Base-by-base conservation (phyloP, 2,888 invertebrate species). In the Imbricaverruca yamaguchii region DNA sequence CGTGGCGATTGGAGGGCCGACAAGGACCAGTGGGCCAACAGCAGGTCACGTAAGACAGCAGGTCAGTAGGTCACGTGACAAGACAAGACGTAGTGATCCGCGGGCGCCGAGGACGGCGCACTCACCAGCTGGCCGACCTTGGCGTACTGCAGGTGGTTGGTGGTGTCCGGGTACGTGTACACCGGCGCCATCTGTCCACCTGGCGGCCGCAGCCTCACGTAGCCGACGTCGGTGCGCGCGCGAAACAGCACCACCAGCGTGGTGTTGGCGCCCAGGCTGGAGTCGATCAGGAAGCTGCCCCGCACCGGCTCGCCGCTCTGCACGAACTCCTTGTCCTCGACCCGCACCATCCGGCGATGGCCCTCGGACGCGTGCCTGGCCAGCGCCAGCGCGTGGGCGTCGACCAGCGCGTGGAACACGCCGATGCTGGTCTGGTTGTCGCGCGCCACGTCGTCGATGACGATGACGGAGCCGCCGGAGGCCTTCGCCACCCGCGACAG, bases 241-340 rank as follows among this genome's bases (percentile, higher is more conserved):
- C 84, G 84, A 81, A 84, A 85, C 81, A 84, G 84, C 61, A 85
- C 82, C 15, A 83, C 82, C 79, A 85, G 84, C 56, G 83, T 84
- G 0, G 85, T 85, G 81, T 85, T 84, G 56, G 84, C 84, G 4
- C 86, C 86, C 85, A 91, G 87, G 79, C 87, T 87, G 1, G 88
- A 87, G 82, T 90, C 90, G 82, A 91, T 84, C 83, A 89, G 88
- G 85, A 91, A 90, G 83, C 89, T 89, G 0, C 90, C 90, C 59
- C 83, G 80, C 18, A 80, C 83, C 65, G 67, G 67, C 25, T 80
- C 81, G 12, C 82, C 83, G 15, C 83, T 81, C 25, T 80, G 82
- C 55, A 81, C 81, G 80, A 85, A 82, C 80, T 84, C 84, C 74
- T 85, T 84, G 81, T 84, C 84, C 83, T 86, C 85, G 63, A 86